phyloP scores from a whole-genome alignment of 2,888 invertebrate species.

The Tribolium freemani region DNA sequence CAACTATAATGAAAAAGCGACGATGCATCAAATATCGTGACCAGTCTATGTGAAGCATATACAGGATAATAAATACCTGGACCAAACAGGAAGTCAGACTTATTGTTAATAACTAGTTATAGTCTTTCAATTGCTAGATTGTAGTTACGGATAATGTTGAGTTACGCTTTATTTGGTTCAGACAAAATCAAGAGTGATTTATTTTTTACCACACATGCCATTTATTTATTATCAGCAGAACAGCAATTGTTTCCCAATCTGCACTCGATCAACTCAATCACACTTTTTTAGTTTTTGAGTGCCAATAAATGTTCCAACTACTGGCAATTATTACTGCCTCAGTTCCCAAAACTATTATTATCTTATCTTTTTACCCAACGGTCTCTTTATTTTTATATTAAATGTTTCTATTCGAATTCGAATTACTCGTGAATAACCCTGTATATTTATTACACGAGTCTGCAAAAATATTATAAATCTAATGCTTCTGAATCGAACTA shows the following conservation, averaged over 20 bases:
- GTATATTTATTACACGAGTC: no score
- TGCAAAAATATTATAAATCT: no score
- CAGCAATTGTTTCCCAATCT: not conserved
- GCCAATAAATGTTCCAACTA: no score
- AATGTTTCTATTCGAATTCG: no score
- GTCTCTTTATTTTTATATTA: no score
- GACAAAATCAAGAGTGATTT: not conserved
- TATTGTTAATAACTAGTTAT: constrained; percentile 10
- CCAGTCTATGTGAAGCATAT: not conserved
- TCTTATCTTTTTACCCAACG: no score
- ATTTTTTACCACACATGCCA: not conserved
- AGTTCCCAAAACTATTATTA: no score
- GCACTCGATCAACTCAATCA: no score
- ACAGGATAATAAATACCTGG: constrained; percentile 3
- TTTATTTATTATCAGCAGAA: not conserved
- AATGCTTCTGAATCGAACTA: no score
- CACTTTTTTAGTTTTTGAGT: no score
- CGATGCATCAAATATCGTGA: constrained; percentile 14
- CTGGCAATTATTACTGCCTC: no score
- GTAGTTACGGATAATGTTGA: not conserved
- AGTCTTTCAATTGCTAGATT: not conserved
- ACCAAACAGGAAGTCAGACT: constrained; percentile 10
- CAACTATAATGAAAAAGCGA: constrained; percentile 6
- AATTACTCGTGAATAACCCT: no score
- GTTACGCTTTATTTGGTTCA: not conserved